phyloP scores from a whole-genome alignment of 2,888 invertebrate species.

The Tridacna crocea region DNA sequence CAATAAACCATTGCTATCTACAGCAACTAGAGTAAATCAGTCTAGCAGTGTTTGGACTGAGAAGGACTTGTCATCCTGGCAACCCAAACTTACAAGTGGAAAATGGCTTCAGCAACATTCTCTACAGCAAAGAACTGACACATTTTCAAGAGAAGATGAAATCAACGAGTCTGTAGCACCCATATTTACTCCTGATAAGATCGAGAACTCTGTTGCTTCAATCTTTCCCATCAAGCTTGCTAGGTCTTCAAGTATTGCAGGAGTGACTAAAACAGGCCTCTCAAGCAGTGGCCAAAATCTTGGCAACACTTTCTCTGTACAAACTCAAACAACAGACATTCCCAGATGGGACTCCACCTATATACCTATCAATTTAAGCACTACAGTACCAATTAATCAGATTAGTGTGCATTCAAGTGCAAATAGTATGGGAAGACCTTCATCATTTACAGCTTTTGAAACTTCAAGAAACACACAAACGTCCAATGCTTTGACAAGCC shows the following conservation, averaged over 20 bases:
- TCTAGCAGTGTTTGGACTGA: neutral
- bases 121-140: neutral
- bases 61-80: constrained; percentile 11
- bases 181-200: neutral
- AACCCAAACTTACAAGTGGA: constrained; percentile 15
- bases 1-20: constrained; percentile 2
- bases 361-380: constrained; percentile 21
- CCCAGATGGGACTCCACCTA: neutral
- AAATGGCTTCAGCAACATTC: constrained; percentile 18
- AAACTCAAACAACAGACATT: neutral
- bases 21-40: neutral
- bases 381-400: neutral
- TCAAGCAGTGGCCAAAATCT: neutral
- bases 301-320: neutral
- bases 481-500: neutral
- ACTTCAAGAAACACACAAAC: neutral
- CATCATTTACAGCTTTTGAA: neutral
- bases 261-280: neutral
- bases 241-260: neutral
- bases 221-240: constrained; percentile 12
- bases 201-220: constrained; percentile 6
- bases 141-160: neutral
- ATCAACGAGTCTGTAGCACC: neutral
- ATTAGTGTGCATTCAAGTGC: neutral
- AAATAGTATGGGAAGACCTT: neutral